phyloP scores from a whole-genome alignment of 2,797 vertebrate species.

The Thalassophryne amazonica region DNA sequence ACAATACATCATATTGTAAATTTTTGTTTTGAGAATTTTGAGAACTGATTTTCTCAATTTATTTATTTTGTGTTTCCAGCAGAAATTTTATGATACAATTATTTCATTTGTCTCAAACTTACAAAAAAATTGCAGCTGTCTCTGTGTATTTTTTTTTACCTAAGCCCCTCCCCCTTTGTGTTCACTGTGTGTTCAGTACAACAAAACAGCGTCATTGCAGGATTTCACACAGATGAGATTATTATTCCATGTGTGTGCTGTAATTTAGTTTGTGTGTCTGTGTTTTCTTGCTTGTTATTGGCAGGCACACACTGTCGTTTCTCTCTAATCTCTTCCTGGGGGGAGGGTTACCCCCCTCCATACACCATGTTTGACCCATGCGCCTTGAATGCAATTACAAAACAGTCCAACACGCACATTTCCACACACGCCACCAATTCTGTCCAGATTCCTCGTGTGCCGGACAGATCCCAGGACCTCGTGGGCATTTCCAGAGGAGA shows the following conservation, averaged over 20 bases:
- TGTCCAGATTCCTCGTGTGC: conserved; percentile 78
- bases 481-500: conserved; percentile 78
- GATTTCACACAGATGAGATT: conserved; percentile 53
- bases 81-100: too few relatives aligned
- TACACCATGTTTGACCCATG: conserved; percentile 74
- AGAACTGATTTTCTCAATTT: too few relatives aligned
- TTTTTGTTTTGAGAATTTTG: too few relatives aligned
- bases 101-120: too few relatives aligned
- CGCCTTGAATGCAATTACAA: conserved; percentile 64
- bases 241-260: conserved; percentile 19
- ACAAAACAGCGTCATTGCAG: conserved; percentile 12
- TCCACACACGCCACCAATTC: conserved; percentile 57
- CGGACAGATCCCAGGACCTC: conserved; percentile 73
- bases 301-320: conserved; percentile 61
- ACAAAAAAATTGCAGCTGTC: too few relatives aligned
- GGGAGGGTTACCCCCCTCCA: too few relatives aligned
- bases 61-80: too few relatives aligned
- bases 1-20: too few relatives aligned
- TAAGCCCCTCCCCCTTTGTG: too few relatives aligned
- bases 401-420: conserved; percentile 40
- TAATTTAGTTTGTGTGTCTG: conserved; percentile 5
- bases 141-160: too few relatives aligned
- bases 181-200: too few relatives aligned
- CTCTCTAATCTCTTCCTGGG: conserved; percentile 68
- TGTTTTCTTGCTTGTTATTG: conserved; percentile 71